Evolutionary conservation across 1,140 invertebrate species (phyloP).

Genomic region (Micrasema minimum): DNA sequence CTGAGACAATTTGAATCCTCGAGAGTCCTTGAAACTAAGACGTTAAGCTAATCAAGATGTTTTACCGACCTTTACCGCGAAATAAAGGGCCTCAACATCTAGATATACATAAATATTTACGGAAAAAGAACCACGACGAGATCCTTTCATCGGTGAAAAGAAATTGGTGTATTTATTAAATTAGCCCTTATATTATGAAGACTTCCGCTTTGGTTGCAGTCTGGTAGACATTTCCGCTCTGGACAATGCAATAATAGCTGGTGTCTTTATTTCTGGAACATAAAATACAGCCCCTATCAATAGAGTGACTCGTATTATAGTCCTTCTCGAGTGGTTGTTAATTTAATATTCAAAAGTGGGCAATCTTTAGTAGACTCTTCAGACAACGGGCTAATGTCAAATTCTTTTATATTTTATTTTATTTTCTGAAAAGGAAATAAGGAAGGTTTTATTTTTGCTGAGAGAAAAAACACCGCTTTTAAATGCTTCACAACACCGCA

Average conservation of each 20-base stretch:
- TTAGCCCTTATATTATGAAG: conserved; percentile 38
- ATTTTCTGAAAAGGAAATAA: no score
- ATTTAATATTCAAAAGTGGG: no score
- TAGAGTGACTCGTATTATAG: neutral
- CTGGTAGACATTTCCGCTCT: conserved; percentile 35
- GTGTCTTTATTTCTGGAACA: conserved; percentile 24
- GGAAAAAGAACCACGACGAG: conserved; percentile 3
- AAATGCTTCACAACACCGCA: no score
- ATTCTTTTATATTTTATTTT: no score
- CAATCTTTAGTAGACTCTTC: no score
- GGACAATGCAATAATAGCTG: conserved; percentile 36
- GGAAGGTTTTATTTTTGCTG: no score
- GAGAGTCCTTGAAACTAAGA: neutral
- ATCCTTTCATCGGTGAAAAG: neutral
- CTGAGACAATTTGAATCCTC: no score
- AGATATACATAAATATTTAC: conserved; percentile 20
- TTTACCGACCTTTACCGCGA: neutral
- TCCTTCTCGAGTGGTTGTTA: conserved; percentile 17
- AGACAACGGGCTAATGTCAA: no score
- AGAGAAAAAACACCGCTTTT: no score
- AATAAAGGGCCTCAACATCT: neutral
- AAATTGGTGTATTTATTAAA: conserved; percentile 47
- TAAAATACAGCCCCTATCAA: no score
- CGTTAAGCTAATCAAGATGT: conserved; percentile 7
- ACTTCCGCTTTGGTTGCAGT: conserved; percentile 30